These are phyloP conservation scores for Choreutis nemorana DNA, from an alignment of 2,888 invertebrate species.

Conservation along the genomic window DNA sequence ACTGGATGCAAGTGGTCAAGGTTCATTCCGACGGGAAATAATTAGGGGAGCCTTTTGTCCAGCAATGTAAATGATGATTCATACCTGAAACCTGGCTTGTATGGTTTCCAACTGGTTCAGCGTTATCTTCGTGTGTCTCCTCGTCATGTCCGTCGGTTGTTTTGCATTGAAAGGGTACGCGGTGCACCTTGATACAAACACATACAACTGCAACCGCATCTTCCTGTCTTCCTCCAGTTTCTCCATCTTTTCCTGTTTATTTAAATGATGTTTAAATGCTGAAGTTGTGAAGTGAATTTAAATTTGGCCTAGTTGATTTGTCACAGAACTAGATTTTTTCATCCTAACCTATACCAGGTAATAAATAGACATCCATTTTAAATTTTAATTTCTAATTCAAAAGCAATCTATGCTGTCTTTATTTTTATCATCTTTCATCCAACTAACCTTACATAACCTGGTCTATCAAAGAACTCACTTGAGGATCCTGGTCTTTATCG, in stretches of 20 bases:
- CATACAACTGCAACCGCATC: conserved; percentile 93
- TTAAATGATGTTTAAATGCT: too few species aligned
- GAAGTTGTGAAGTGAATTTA: too few species aligned
- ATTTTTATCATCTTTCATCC: neutral
- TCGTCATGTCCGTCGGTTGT: conserved; percentile 98
- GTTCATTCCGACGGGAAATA: neutral
- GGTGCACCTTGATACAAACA: conserved; percentile 96
- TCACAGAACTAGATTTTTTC: neutral
- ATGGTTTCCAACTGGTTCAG: conserved; percentile 96
- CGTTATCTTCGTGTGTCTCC: conserved; percentile 93
- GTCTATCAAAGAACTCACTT: conserved; percentile 47
- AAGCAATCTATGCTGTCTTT: too few species aligned
- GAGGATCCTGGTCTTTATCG: conserved; percentile 87
- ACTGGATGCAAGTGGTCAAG: neutral
- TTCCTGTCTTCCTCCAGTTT: conserved; percentile 97
- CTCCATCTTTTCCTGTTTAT: conserved; percentile 84
- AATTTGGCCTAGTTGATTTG: neutral
- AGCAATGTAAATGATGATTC: conserved; percentile 4
- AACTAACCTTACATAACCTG: neutral
- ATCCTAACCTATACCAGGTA: too few species aligned
- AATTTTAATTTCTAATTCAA: too few species aligned
- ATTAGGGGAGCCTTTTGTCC: neutral
- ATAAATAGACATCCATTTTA: too few species aligned
- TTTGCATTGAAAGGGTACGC: conserved; percentile 99
- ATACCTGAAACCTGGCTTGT: conserved; percentile 92